Base-by-base conservation (phyloP, 2,797 vertebrate species). In the Sebastes kiyomatsui region DNA sequence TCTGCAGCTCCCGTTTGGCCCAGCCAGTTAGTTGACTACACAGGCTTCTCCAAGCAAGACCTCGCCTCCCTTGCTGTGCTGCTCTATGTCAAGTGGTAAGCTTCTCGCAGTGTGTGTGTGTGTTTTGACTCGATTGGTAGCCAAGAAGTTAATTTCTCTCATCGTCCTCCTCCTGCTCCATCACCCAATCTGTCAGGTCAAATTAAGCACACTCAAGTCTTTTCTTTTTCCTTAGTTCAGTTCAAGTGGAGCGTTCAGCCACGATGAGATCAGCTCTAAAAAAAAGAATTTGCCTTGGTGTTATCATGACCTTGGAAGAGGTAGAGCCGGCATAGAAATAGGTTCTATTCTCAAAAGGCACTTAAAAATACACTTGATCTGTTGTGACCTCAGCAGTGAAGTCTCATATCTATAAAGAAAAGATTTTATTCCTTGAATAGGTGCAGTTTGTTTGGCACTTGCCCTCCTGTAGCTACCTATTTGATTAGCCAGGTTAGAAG, bases 21-120 rank as follows among this genome's bases (percentile, higher is more conserved):
- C 35, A 90, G 87, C 55, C 96, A 95, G 80, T 87, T 99, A 22
- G 91, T 90, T 0, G 98, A 99, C 60, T 96, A 95, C 85, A 99
- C 98, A 0, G 96, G 98, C 7, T 99, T 98, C 92, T 96, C 96
- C 65, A 94, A 96, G 46, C 94, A 97, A 76, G 97, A 97, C 81
- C 96, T 99, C 2, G 82, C 95, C 28, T 94, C 97, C 27, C 96
- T 97, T 0, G 92, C 96, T 54, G 89, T 98, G 75, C 96, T 95
- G 87, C 97, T 99, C 61, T 96, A 98, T 86, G 96, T 97, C 66
- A 99, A 99, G 79, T 99, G 99, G 98, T 99, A 93, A 95, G 95
- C 64, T n/a, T 67, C 32, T 64, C 0, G 4, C 3, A 16, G 1
- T 62, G 35, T 81, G 18, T 35, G 16, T 33, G 38, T 52, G 59